These are phyloP conservation scores for Oophaga pumilio DNA, from an alignment of 2,113 vertebrate species.

Conservation along the genomic window DNA sequence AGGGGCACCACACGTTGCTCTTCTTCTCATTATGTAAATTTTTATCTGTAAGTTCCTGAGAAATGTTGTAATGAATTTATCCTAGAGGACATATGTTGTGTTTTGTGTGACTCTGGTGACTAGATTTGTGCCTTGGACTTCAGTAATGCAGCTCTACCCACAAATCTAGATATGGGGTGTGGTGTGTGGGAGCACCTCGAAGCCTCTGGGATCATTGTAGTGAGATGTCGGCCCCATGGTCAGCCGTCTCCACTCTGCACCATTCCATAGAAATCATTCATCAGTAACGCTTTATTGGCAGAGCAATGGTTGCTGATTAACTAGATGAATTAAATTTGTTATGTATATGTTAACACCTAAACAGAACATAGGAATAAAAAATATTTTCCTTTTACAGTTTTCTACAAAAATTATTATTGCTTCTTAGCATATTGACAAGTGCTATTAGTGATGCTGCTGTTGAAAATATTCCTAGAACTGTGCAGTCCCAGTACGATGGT, in stretches of 20 bases:
- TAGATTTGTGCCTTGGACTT: background rate
- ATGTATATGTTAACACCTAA: background rate
- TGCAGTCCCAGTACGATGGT: too few species aligned
- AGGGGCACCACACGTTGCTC: background rate
- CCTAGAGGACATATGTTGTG: background rate
- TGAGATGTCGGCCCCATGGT: background rate
- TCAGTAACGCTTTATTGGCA: background rate
- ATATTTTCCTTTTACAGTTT: background rate
- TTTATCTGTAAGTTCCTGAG: background rate
- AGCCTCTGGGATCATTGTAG: background rate
- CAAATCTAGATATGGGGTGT: background rate
- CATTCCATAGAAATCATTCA: slow-evolving; percentile 17
- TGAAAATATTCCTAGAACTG: too few species aligned
- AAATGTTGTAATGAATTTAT: background rate
- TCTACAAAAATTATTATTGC: background rate
- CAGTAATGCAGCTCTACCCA: background rate
- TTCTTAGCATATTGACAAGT: background rate
- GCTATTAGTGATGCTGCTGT: too few species aligned
- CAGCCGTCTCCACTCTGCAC: slow-evolving; percentile 11
- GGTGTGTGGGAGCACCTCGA: background rate
- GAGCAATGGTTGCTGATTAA: background rate
- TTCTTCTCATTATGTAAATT: background rate
- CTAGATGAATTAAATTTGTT: background rate
- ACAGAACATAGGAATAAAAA: background rate
- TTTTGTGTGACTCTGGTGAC: background rate